Base-by-base conservation (phyloP, 2,888 invertebrate genomes). In the Conops quadrifasciatus region DNA sequence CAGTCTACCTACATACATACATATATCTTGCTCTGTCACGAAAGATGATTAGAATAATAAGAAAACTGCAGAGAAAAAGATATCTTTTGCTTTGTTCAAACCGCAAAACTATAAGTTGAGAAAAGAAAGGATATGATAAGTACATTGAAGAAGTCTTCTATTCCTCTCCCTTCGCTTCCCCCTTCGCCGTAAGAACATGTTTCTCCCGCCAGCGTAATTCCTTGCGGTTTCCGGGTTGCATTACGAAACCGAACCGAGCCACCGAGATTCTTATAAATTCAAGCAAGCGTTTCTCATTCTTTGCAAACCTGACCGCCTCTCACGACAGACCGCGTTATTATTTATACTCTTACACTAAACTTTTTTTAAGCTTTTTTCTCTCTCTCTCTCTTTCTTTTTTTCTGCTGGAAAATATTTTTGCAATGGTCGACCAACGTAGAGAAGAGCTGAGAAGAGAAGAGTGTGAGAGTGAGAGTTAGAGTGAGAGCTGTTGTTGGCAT, bases 171-270 rank as follows among this genome's bases (percentile, higher is more conserved):
- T 28, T 36, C 36, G 19, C 66, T 51, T 36, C 21, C 28, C 58
- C 21, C 15, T 36, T 30, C n/a, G n/a, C 30, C 36, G 24, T 45
- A 47, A 47, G 36, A 62, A 64, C 26, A 24, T 26, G 24, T 62
- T 68, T 68, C 49, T 49, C 43, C 24, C 30, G 30, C 21, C 43
- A 28, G 36, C 71, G 71, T 58, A 71, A 70, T 71, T 73, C 71
- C 73, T 71, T 73, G 73, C 67, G 73, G 73, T 73, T 73, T 71
- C 67, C 69, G 58, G 63, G 53, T 60, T 60, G 64, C 66, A 58
- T 68, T 68, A 59, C 28, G 19, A 30, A 62, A 28, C 30, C 45
- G 36, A 53, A n/a, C 69, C 36, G 36, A 63, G 28, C 59, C n/a
- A 67, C 53, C 43, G 53, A 9, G 30, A 63, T 15, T 70, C 19